Evolutionary conservation across 2,888 invertebrate species (phyloP).

Genomic region (Gerris lacustris): DNA sequence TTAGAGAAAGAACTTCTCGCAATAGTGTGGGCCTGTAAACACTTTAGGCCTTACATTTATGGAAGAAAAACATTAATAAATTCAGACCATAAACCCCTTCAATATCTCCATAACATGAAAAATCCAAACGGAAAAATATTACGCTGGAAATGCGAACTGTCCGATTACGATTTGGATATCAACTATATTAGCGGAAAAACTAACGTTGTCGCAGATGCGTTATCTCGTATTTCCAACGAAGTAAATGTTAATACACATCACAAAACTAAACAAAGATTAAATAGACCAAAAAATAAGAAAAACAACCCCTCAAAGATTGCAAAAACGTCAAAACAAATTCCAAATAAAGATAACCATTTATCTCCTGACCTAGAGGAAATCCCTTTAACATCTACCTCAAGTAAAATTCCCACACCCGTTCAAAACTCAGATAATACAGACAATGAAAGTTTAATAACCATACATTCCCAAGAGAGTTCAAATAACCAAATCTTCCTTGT

Average conservation of each 20-base stretch:
- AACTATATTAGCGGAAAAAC: conserved; percentile 11
- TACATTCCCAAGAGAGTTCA: conserved; percentile 12
- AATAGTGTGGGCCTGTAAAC: conserved; percentile 30
- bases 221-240: conserved; percentile 6
- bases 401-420: too few relatives aligned
- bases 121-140: conserved; percentile 27
- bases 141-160: conserved; percentile 12
- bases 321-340: too few relatives aligned
- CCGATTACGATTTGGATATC: conserved; percentile 12
- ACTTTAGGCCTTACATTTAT: neutral
- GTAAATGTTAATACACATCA: neutral
- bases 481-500: neutral
- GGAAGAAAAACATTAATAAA: conserved; percentile 8
- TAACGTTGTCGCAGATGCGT: conserved; percentile 14
- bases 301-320: too few relatives aligned
- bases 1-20: conserved; percentile 34
- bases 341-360: neutral
- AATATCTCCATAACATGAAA: conserved; percentile 12
- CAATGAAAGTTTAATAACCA: conserved; percentile 9
- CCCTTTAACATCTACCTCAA: too few relatives aligned
- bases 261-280: neutral
- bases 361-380: neutral
- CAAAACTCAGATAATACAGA: conserved; percentile 5
- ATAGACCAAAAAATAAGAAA: neutral
- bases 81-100: conserved; percentile 10